Conservation (phyloP, 2,888 invertebrate genomes). For the Eulithis prunata region DNA sequence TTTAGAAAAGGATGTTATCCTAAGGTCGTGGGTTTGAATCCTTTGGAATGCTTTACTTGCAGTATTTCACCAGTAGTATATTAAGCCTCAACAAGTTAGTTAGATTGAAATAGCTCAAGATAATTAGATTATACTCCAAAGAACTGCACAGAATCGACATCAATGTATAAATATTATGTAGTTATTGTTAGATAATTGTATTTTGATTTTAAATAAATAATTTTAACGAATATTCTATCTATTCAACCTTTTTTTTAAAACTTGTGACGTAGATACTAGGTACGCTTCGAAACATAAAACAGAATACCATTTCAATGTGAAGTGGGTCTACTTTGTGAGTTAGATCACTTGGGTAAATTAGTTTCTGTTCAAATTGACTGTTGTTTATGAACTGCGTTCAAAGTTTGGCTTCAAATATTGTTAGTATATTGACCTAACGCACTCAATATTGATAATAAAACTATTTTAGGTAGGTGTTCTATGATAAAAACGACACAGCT, state of each 20-base stretch:
- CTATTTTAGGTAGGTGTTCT: neutral
- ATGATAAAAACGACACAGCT: too few relatives aligned
- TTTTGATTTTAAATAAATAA: slow-evolving; percentile 71
- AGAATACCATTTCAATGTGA: too few relatives aligned
- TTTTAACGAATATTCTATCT: slow-evolving; percentile 50
- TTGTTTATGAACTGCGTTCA: too few relatives aligned
- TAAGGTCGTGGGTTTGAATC: neutral
- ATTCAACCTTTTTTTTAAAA: slow-evolving; percentile 38
- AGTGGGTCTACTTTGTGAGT: too few relatives aligned
- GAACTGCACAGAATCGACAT: slow-evolving; percentile 3
- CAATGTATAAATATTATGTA: slow-evolving; percentile 6
- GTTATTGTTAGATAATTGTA: slow-evolving; percentile 43
- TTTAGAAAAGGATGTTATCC: neutral
- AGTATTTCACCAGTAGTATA: too few relatives aligned
- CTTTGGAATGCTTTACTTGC: too few relatives aligned
- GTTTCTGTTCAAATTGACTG: too few relatives aligned
- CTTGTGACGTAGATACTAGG: neutral
- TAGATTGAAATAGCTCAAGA: too few relatives aligned
- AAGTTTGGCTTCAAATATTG: neutral
- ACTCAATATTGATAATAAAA: neutral
- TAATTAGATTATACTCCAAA: too few relatives aligned
- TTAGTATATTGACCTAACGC: neutral
- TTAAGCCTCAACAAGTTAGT: too few relatives aligned
- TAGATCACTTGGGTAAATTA: too few relatives aligned
- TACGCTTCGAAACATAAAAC: too few relatives aligned